Evolutionary conservation across 2,797 vertebrate genomes (phyloP).

Genomic region (Mareca strepera): DNA sequence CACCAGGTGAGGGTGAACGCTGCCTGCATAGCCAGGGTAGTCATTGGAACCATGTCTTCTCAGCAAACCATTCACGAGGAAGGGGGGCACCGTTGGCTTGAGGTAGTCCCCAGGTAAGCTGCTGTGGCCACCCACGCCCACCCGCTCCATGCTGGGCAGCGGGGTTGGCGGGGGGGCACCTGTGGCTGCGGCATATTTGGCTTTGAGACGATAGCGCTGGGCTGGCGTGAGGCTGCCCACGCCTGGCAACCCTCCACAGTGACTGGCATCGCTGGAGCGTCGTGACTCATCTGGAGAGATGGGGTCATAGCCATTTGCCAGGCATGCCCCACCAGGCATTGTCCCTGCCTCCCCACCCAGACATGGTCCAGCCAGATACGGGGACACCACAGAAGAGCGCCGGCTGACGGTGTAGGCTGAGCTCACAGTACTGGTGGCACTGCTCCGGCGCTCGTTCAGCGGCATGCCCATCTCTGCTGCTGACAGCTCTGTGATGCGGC

Average conservation of each 20-base stretch:
- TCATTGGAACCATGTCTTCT: conserved; percentile 86
- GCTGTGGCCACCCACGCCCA: conserved; percentile 60
- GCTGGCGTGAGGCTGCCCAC: conserved; percentile 87
- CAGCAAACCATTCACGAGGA: conserved; percentile 76
- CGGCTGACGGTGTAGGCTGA: conserved; percentile 95
- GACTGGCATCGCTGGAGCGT: conserved; percentile 77
- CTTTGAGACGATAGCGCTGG: conserved; percentile 92
- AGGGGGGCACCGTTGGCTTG: conserved; percentile 75
- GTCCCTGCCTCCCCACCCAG: conserved; percentile 80
- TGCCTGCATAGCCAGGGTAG: conserved; percentile 81
- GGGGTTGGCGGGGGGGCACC: conserved; percentile 90
- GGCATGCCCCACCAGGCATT: conserved; percentile 14
- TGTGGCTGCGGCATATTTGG: conserved; percentile 90
- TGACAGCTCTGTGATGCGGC: conserved; percentile 85
- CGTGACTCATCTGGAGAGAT: conserved; percentile 77
- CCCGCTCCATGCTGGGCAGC: conserved; percentile 84
- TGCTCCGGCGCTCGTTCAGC: conserved; percentile 86
- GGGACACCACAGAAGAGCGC: conserved; percentile 90
- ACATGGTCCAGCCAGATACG: conserved; percentile 86
- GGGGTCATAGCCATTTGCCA: conserved; percentile 1
- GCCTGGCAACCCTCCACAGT: conserved; percentile 80
- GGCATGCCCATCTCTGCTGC: conserved; percentile 76
- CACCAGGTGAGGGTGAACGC: conserved; percentile 81
- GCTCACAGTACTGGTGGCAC: conserved; percentile 92
- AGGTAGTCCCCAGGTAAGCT: conserved; percentile 79